Conservation (phyloP, 1,140 invertebrate species). For the Drosophila parabipectinata region DNA sequence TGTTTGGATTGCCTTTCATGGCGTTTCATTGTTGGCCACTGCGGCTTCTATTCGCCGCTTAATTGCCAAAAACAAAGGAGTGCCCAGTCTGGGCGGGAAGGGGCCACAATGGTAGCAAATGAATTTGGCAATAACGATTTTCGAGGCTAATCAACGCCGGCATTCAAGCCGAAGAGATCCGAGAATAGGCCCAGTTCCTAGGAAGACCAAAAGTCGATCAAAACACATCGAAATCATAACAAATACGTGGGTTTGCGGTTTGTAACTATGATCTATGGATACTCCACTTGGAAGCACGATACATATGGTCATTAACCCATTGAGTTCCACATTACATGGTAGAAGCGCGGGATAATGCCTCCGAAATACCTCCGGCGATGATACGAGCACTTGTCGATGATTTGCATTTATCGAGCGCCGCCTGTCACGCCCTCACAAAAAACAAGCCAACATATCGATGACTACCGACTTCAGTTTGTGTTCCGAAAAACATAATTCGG, state of each 20-base stretch:
- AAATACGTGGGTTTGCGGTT: no score
- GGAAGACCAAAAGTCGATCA: no score
- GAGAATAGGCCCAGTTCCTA: neutral
- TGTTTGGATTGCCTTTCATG: slow-evolving; percentile 48
- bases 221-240: no score
- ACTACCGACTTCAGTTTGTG: slow-evolving; percentile 20
- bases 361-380: neutral
- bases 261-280: no score
- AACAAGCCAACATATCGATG: slow-evolving; percentile 36
- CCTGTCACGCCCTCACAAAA: slow-evolving; percentile 25
- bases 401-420: slow-evolving; percentile 48
- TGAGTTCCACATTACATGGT: neutral
- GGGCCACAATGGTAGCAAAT: slow-evolving; percentile 43
- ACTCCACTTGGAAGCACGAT: no score
- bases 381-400: slow-evolving; percentile 29
- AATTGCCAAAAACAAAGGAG: slow-evolving; percentile 56
- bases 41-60: slow-evolving; percentile 25
- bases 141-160: slow-evolving; percentile 52
- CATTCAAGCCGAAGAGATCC: slow-evolving; percentile 22
- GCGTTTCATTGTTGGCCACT: slow-evolving; percentile 45
- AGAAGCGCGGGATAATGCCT: neutral
- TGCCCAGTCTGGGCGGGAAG: neutral
- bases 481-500: neutral
- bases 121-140: slow-evolving; percentile 53
- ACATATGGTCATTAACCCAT: no score